A percentile compares a stretch with the other conserved stretches of the same genome.
These are phyloP conservation scores for Grapholita molesta DNA, from an alignment of 1,140 invertebrate genomes.

Conservation along the genomic window DNA sequence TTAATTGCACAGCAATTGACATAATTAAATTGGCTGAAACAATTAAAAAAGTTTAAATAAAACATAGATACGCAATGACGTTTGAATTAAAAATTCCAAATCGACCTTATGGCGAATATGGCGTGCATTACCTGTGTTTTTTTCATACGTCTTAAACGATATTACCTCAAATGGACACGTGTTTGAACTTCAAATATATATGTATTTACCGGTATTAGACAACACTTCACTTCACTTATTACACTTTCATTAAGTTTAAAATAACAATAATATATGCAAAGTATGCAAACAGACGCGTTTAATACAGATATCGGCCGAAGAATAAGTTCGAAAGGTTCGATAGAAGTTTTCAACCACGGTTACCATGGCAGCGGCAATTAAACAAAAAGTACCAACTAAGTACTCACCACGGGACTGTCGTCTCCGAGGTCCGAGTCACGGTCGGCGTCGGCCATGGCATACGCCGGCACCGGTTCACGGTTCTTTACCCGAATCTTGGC, in stretches of 20 bases:
- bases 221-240: neutral
- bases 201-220: neutral
- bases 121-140: neutral
- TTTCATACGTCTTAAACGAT: neutral
- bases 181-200: neutral
- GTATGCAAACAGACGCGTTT: neutral
- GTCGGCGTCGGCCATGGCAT: conserved; percentile 90
- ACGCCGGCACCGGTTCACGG: conserved; percentile 90
- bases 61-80: neutral
- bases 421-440: conserved; percentile 86
- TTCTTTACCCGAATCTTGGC: conserved; percentile 95
- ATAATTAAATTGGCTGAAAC: neutral
- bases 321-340: neutral
- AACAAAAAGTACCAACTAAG: neutral
- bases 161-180: neutral
- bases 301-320: neutral
- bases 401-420: conserved; percentile 80
- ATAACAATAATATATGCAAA: neutral
- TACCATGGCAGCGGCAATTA: conserved; percentile 1
- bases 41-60: neutral
- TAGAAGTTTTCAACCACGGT: neutral
- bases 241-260: neutral
- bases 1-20: neutral
- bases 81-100: neutral
- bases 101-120: neutral